Percentiles rank a stretch among this genome's conserved stretches.
Conservation (phyloP, 2,888 invertebrate genomes). For the Crepidodera aurea region DNA sequence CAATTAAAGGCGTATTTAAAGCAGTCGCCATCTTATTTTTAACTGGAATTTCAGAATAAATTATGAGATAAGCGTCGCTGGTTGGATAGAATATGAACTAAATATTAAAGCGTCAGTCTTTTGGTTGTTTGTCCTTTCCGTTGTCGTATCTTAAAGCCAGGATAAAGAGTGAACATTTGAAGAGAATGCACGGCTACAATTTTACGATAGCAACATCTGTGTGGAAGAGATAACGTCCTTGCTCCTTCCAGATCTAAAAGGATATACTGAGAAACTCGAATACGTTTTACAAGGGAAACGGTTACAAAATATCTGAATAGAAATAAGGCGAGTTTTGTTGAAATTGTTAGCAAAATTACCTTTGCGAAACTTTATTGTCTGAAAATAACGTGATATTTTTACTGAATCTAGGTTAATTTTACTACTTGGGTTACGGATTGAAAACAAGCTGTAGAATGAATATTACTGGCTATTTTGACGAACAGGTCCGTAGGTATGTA, state of each 20-base stretch:
- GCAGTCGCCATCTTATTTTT: not conserved
- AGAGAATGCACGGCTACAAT: constrained; percentile 41
- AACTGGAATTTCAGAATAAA: not conserved
- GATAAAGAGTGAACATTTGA: constrained; percentile 43
- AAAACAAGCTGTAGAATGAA: no score
- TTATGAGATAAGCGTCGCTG: constrained; percentile 14
- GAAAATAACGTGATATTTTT: constrained; percentile 8
- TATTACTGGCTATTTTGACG: no score
- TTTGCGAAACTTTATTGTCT: constrained; percentile 12
- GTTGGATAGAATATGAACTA: constrained; percentile 16
- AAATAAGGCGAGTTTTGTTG: constrained; percentile 27
- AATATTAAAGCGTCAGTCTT: constrained; percentile 20
- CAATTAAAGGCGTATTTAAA: no score
- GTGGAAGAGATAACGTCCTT: constrained; percentile 44
- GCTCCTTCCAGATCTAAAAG: constrained; percentile 34
- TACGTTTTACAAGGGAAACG: constrained; percentile 33
- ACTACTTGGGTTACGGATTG: no score
- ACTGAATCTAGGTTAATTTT: not conserved
- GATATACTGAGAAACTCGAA: constrained; percentile 34
- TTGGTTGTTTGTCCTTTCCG: constrained; percentile 25
- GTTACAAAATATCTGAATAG: constrained; percentile 28
- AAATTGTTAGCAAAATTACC: constrained; percentile 28
- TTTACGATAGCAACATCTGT: constrained; percentile 47
- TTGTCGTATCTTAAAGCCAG: constrained; percentile 21
- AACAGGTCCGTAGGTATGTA: no score